These are phyloP conservation scores for Eptesicus fuscus DNA, from an alignment of 2,113 vertebrate genomes.

Conservation along the genomic window DNA sequence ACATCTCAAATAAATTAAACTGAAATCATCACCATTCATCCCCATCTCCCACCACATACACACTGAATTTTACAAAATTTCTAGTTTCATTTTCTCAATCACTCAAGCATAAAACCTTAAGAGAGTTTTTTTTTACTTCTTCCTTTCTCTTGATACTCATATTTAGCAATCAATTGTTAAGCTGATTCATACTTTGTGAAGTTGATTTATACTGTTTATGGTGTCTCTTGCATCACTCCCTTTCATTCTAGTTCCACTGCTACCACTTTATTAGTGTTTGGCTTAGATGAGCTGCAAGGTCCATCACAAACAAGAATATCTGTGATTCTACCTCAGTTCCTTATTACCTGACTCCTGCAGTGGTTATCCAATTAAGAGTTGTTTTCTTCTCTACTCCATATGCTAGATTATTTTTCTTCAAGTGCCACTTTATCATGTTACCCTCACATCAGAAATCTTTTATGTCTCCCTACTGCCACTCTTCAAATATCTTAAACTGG, in stretches of 20 bases:
- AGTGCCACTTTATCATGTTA: not conserved
- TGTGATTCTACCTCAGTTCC: not conserved
- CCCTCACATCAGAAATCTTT: not conserved
- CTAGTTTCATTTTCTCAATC: slow-evolving; percentile 29
- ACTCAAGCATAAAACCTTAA: slow-evolving; percentile 3
- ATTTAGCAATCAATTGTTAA: slow-evolving; percentile 32
- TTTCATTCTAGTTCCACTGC: not conserved
- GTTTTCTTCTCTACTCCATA: not conserved
- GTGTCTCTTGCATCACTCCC: not conserved
- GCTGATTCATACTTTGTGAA: slow-evolving; percentile 25
- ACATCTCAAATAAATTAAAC: slow-evolving; percentile 36
- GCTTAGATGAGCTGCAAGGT: not conserved
- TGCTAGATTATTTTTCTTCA: slow-evolving; percentile 25
- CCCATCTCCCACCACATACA: not conserved
- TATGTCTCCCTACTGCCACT: not conserved
- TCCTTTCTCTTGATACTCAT: not conserved
- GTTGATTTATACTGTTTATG: slow-evolving; percentile 15
- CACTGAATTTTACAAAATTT: slow-evolving; percentile 45
- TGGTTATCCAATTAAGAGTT: not conserved
- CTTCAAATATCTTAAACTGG: slow-evolving; percentile 1
- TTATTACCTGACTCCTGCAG: not conserved
- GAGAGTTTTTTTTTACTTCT: not conserved
- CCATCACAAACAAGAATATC: not conserved
- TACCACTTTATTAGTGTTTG: slow-evolving; percentile 14
- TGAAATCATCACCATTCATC: slow-evolving; percentile 11